Conservation (phyloP, 2,113 vertebrate species). For the Suncus etruscus region DNA sequence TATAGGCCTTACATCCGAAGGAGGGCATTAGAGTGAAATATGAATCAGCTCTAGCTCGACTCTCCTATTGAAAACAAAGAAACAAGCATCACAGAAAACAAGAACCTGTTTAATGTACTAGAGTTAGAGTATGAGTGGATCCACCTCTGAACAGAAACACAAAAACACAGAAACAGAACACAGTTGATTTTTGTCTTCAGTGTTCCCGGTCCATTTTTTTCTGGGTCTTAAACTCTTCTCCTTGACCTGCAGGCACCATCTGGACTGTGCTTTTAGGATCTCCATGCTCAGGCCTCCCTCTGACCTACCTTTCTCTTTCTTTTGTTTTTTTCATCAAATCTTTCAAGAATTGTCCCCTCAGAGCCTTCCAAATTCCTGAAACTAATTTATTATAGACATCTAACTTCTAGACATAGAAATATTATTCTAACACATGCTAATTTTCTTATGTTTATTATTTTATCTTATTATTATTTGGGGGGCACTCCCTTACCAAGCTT, state of each 20-base stretch:
- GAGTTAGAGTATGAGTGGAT: not conserved
- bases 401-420: not conserved
- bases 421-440: not conserved
- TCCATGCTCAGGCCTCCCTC: not conserved
- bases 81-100: not conserved
- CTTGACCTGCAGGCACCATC: not conserved
- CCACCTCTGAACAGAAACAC: not conserved
- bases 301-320: not conserved
- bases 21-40: not conserved
- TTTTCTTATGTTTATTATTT: no score
- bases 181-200: not conserved
- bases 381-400: not conserved
- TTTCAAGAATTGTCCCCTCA: not conserved
- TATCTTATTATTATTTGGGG: no score
- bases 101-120: not conserved
- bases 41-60: not conserved
- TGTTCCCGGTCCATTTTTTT: not conserved
- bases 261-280: rapidly evolving
- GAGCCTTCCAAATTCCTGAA: not conserved
- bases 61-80: not conserved
- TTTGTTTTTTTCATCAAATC: not conserved
- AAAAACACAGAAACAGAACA: not conserved
- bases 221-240: not conserved
- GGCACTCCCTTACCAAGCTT: no score
- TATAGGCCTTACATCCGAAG: not conserved